A percentile compares a stretch with the other conserved stretches of the same genome.
Conservation (phyloP, 2,888 invertebrate genomes). For the Megaustenia siamemsis region DNA sequence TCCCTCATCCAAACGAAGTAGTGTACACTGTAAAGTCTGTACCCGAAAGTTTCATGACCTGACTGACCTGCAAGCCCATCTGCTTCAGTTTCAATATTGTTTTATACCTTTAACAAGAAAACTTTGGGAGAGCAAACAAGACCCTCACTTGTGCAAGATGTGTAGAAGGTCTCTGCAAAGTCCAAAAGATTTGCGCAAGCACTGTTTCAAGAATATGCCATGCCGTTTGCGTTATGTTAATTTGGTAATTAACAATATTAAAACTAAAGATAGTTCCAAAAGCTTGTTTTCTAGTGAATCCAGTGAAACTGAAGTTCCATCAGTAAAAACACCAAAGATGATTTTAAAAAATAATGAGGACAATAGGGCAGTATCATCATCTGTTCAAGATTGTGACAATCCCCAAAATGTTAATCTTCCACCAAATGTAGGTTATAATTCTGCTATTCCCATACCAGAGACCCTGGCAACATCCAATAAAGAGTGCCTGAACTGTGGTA, state of each 20-base stretch:
- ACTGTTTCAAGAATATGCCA: slow-evolving; percentile 46
- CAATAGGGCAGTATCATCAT: slow-evolving; percentile 3
- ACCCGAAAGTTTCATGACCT: slow-evolving; percentile 32
- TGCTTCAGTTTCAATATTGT: slow-evolving; percentile 37
- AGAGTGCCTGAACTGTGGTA: slow-evolving; percentile 8
- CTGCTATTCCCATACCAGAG: no score
- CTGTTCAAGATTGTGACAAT: not conserved
- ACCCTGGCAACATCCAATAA: not conserved
- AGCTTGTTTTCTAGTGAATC: not conserved
- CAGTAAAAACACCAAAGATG: not conserved
- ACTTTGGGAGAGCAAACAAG: slow-evolving; percentile 23
- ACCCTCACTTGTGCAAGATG: slow-evolving; percentile 19
- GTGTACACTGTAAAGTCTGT: slow-evolving; percentile 37
- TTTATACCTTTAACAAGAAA: slow-evolving; percentile 41
- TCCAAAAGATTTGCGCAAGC: slow-evolving; percentile 40
- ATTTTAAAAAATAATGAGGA: not conserved
- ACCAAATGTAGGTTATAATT: not conserved
- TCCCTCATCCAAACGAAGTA: not conserved
- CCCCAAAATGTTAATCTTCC: not conserved
- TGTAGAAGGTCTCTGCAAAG: slow-evolving; percentile 21
- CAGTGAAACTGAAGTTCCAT: not conserved
- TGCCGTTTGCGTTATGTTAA: slow-evolving; percentile 46
- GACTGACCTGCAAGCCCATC: slow-evolving; percentile 32
- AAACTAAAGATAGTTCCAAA: not conserved
- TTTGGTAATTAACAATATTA: slow-evolving; percentile 9